Evolutionary conservation across 2,888 invertebrate genomes (phyloP).

Genomic region (Lydus trimaculatus): DNA sequence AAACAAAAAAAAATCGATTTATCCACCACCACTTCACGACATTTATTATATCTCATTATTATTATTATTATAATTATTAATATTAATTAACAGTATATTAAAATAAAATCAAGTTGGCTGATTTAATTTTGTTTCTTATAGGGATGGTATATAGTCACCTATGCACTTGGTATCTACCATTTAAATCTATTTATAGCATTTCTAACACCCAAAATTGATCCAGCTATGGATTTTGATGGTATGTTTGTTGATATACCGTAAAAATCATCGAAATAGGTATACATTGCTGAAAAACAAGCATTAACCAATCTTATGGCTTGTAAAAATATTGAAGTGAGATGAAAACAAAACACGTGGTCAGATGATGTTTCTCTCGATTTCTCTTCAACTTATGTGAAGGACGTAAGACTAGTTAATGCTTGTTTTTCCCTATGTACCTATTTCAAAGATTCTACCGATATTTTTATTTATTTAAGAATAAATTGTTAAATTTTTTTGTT

Average conservation of each 20-base stretch:
- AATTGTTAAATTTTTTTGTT: too few species aligned
- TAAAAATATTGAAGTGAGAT: too few species aligned
- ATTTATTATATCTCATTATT: not conserved
- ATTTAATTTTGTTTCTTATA: constrained; percentile 63
- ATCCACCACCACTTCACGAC: constrained; percentile 46
- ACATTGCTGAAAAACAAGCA: too few species aligned
- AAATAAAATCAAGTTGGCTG: constrained; percentile 9
- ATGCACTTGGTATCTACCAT: constrained; percentile 98
- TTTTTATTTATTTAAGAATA: constrained; percentile 33
- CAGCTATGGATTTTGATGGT: constrained; percentile 94
- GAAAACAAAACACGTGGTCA: too few species aligned
- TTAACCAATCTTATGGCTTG: too few species aligned
- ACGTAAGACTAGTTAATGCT: too few species aligned
- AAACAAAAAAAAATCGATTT: constrained; percentile 25
- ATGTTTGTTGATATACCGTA: too few species aligned
- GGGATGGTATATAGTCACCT: constrained; percentile 99
- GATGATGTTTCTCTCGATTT: too few species aligned
- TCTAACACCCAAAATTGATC: constrained; percentile 99
- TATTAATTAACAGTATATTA: too few species aligned
- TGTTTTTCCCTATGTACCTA: too few species aligned
- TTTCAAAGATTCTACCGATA: constrained; percentile 8
- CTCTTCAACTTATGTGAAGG: too few species aligned
- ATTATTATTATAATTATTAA: constrained; percentile 12
- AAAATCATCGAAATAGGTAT: too few species aligned
- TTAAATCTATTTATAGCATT: constrained; percentile 99